These are phyloP conservation scores for Bradynema listronoti DNA, from an alignment of 1,140 invertebrate genomes.

Conservation along the genomic window DNA sequence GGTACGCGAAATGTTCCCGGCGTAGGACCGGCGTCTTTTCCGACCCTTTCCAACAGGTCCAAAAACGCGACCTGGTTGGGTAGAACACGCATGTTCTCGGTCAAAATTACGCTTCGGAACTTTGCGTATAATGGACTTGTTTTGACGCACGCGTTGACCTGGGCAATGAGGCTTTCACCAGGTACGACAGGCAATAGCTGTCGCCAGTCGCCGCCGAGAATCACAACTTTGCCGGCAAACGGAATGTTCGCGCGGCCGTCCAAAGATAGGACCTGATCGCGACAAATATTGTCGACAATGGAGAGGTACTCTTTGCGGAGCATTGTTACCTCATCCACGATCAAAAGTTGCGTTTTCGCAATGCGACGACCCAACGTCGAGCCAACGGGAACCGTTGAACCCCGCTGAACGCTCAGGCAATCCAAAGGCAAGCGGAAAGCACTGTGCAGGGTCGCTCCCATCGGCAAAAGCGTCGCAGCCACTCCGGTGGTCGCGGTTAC, in stretches of 20 bases:
- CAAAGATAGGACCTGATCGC: background rate
- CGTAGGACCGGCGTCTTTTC: too few relatives aligned
- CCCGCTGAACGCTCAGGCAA: too few relatives aligned
- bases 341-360: slow-evolving; percentile 4
- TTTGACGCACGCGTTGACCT: slow-evolving; percentile 45
- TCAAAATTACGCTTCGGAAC: slow-evolving; percentile 29
- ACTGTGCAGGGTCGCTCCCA: too few relatives aligned
- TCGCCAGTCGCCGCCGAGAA: slow-evolving; percentile 51
- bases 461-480: too few relatives aligned
- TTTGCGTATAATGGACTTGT: slow-evolving; percentile 34
- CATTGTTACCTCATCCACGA: slow-evolving; percentile 26
- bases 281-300: slow-evolving; percentile 12
- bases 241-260: slow-evolving; percentile 4
- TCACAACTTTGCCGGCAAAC: slow-evolving; percentile 46
- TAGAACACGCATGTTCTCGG: slow-evolving; percentile 41
- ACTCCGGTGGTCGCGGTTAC: too few relatives aligned
- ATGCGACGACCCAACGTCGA: slow-evolving; percentile 11
- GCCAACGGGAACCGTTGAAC: slow-evolving; percentile 12
- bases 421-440: too few relatives aligned
- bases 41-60: too few relatives aligned
- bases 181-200: slow-evolving; percentile 43
- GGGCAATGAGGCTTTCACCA: too few relatives aligned
- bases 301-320: slow-evolving; percentile 1
- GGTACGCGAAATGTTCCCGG: too few relatives aligned
- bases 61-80: too few relatives aligned